Percentiles rank a stretch among this genome's conserved stretches.
phyloP scores from a whole-genome alignment of 2,888 invertebrate genomes.

The Congeria kusceri region DNA sequence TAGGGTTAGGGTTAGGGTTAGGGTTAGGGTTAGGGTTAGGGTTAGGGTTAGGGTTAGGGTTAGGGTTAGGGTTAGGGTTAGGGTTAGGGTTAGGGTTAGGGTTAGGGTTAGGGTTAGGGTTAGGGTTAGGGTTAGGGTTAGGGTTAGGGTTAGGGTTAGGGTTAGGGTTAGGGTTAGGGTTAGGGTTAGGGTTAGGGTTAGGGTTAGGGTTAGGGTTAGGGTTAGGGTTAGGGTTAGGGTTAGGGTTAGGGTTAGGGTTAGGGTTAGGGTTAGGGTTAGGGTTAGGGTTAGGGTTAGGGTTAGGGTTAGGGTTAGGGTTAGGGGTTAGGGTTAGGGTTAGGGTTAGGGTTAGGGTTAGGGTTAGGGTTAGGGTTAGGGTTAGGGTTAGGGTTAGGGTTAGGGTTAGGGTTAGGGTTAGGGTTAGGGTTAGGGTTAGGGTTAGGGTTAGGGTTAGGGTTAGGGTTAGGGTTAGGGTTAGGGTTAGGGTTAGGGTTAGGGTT shows the following conservation, averaged over 20 bases:
- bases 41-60: constrained; percentile 52
- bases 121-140: constrained; percentile 52
- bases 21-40: constrained; percentile 50
- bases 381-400: constrained; percentile 55
- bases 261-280: constrained; percentile 64
- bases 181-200: constrained; percentile 48
- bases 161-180: constrained; percentile 60
- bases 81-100: constrained; percentile 51
- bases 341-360: constrained; percentile 39
- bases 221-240: constrained; percentile 57
- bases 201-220: constrained; percentile 57
- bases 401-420: constrained; percentile 51
- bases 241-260: constrained; percentile 57
- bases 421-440: constrained; percentile 57
- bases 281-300: constrained; percentile 60
- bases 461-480: constrained; percentile 57
- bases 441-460: constrained; percentile 56
- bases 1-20: constrained; percentile 58
- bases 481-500: constrained; percentile 51
- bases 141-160: constrained; percentile 58
- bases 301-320: constrained; percentile 42
- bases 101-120: constrained; percentile 56
- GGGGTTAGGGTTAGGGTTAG: constrained; percentile 56
- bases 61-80: constrained; percentile 48
- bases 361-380: constrained; percentile 52